phyloP scores from a whole-genome alignment of 2,888 invertebrate species.

The Nomada fabriciana region DNA sequence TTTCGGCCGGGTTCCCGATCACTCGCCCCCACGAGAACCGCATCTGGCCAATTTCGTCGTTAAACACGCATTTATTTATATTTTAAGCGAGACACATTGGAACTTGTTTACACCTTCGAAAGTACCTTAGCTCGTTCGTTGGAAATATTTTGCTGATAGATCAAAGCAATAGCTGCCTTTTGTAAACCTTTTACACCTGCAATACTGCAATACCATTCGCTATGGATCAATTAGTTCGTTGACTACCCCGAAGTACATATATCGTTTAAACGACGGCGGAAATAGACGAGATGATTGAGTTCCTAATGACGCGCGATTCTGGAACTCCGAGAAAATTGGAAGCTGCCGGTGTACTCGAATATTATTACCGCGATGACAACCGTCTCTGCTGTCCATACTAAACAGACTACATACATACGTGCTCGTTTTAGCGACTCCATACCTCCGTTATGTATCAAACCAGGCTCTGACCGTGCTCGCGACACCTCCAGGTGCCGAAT shows the following conservation, averaged over 20 bases:
- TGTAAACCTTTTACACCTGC: neutral
- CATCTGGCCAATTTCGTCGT: slow-evolving; percentile 50
- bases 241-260: neutral
- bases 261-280: neutral
- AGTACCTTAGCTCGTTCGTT: slow-evolving; percentile 3
- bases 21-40: slow-evolving; percentile 28
- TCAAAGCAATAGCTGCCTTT: neutral
- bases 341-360: slow-evolving; percentile 21
- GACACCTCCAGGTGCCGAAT: neutral
- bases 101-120: neutral
- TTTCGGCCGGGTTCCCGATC: slow-evolving; percentile 60
- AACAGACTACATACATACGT: neutral
- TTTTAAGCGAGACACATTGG: slow-evolving; percentile 33
- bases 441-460: slow-evolving; percentile 13
- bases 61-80: slow-evolving; percentile 57
- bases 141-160: neutral
- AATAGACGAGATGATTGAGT: slow-evolving; percentile 54
- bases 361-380: slow-evolving; percentile 54
- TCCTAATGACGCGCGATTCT: neutral
- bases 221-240: neutral
- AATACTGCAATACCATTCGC: too few species aligned
- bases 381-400: slow-evolving; percentile 20
- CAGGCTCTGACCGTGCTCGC: neutral
- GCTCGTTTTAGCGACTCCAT: slow-evolving; percentile 36
- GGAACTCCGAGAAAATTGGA: slow-evolving; percentile 51